A percentile compares a stretch with the other conserved stretches of the same genome.
These are phyloP conservation scores for Chionodraco myersi DNA, from an alignment of 2,113 vertebrate genomes.

Conservation along the genomic window DNA sequence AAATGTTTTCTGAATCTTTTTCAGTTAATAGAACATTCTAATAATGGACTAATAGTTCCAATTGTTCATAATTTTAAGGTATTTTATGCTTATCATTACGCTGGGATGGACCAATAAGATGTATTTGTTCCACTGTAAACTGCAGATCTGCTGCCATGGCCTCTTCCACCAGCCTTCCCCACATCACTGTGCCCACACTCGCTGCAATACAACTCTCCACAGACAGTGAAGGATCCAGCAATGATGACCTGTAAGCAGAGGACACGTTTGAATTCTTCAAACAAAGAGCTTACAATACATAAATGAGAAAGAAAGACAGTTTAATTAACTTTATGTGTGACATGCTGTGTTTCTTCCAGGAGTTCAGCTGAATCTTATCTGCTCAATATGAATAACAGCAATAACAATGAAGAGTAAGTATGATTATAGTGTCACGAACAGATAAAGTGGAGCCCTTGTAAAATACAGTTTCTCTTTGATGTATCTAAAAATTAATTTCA, in stretches of 20 bases:
- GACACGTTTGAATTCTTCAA: neutral
- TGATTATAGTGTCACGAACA: neutral
- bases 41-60: neutral
- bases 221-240: conserved; percentile 48
- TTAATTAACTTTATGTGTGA: neutral
- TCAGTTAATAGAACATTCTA: neutral
- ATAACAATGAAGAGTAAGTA: conserved; percentile 91
- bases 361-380: conserved; percentile 62
- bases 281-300: neutral
- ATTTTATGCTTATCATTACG: neutral
- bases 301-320: neutral
- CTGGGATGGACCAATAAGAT: neutral
- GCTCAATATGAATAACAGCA: conserved; percentile 91
- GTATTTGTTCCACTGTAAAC: conserved; percentile 9
- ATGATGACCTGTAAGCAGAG: conserved; percentile 59
- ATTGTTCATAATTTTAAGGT: neutral
- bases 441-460: neutral
- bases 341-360: conserved; percentile 76
- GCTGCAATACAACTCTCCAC: conserved; percentile 18
- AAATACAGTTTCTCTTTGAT: conserved; percentile 4
- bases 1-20: neutral
- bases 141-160: conserved; percentile 60
- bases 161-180: conserved; percentile 2
- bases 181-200: conserved; percentile 29
- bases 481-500: neutral